Evolutionary conservation across 2,113 vertebrate species (phyloP).

Genomic region (Coturnix japonica): DNA sequence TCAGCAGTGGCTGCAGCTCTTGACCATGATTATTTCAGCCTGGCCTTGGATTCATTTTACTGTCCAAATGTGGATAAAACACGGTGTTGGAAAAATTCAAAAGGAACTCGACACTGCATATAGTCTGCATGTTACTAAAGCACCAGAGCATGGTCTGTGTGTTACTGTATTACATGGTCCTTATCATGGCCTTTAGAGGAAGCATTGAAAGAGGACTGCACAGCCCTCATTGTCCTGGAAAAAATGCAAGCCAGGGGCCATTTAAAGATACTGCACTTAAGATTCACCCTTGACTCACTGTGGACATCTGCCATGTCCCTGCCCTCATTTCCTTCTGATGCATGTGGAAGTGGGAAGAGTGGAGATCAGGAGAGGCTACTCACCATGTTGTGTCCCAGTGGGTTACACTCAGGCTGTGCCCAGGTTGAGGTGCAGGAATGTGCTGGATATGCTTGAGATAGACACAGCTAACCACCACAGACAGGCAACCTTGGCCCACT

Average conservation of each 20-base stretch:
- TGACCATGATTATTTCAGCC: not conserved
- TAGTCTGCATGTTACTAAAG: fast-evolving
- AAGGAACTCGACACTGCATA: not conserved
- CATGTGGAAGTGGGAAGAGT: not conserved
- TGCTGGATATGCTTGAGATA: not conserved
- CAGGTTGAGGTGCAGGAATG: not conserved
- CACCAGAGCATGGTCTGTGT: too few species aligned
- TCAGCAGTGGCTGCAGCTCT: not conserved
- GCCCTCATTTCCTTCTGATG: not conserved
- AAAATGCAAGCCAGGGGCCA: not conserved
- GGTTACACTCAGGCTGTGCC: not conserved
- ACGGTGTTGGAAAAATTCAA: not conserved
- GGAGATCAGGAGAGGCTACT: not conserved
- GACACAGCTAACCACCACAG: not conserved
- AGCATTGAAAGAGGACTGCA: not conserved
- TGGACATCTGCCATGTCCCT: fast-evolving
- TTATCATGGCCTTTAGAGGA: not conserved
- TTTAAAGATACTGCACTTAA: not conserved
- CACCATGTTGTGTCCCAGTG: fast-evolving
- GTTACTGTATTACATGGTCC: fast-evolving
- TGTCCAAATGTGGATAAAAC: not conserved
- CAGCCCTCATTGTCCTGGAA: not conserved
- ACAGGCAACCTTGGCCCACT: not conserved
- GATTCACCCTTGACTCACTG: not conserved
- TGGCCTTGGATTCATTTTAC: not conserved